A percentile compares a stretch with the other conserved stretches of the same genome.
phyloP scores from a whole-genome alignment of 2,797 vertebrate genomes.

The Jordanella pulchra region DNA sequence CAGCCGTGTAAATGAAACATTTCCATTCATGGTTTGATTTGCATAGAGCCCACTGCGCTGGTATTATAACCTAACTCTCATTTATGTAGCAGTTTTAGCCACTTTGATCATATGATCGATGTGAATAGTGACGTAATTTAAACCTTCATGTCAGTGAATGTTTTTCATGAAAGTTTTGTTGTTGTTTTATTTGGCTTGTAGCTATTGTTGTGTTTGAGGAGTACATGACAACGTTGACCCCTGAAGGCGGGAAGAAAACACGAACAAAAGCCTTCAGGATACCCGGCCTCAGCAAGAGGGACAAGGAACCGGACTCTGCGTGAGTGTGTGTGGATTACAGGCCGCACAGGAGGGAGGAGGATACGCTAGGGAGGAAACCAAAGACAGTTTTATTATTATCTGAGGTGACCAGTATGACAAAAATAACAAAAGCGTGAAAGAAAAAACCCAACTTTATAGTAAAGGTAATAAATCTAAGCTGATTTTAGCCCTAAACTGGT shows the following conservation, averaged over 20 bases:
- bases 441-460: no score
- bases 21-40: no score
- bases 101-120: no score
- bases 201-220: slow-evolving; percentile 87
- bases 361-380: background rate
- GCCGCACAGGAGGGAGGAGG: background rate
- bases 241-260: slow-evolving; percentile 88
- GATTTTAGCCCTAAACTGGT: no score
- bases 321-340: slow-evolving; percentile 67
- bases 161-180: background rate
- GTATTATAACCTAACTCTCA: no score
- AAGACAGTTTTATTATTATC: no score
- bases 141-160: background rate
- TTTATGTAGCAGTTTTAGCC: no score
- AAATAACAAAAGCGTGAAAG: no score
- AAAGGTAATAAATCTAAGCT: no score
- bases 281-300: slow-evolving; percentile 86
- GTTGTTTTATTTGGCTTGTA: slow-evolving; percentile 52
- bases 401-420: no score
- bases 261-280: slow-evolving; percentile 91
- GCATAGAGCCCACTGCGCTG: no score
- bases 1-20: no score
- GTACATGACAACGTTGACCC: slow-evolving; percentile 76
- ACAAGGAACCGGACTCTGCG: slow-evolving; percentile 86
- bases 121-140: background rate